These are phyloP conservation scores for Lithophane ornitopus DNA, from an alignment of 2,888 invertebrate genomes.

Conservation along the genomic window DNA sequence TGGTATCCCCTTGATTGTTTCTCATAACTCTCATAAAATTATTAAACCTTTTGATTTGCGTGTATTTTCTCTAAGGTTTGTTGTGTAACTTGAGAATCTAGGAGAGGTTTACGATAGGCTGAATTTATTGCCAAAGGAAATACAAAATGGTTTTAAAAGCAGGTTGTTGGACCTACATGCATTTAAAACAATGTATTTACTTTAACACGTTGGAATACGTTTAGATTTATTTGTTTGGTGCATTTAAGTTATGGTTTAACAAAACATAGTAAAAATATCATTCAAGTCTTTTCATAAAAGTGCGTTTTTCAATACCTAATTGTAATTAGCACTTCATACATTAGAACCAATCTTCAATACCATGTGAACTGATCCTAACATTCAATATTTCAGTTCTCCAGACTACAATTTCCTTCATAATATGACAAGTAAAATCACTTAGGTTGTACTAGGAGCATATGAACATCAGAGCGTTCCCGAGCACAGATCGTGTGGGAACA, in stretches of 20 bases:
- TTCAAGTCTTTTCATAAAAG: background rate
- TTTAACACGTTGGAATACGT: background rate
- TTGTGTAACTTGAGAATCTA: slow-evolving; percentile 1
- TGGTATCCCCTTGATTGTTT: slow-evolving; percentile 34
- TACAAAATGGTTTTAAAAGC: background rate
- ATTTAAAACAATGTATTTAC: background rate
- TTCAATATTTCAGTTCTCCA: background rate
- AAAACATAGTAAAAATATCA: background rate
- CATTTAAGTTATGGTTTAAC: background rate
- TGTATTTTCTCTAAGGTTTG: slow-evolving; percentile 3
- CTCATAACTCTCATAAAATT: slow-evolving; percentile 42
- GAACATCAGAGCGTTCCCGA: slow-evolving; percentile 9
- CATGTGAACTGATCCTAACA: background rate
- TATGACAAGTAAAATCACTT: background rate
- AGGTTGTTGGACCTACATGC: background rate
- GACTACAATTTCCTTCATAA: background rate
- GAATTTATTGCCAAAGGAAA: background rate
- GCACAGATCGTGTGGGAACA: slow-evolving; percentile 39
- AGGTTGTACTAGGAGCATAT: background rate
- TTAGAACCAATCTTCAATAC: background rate
- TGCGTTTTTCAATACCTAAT: background rate
- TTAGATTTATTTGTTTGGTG: background rate
- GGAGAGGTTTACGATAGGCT: background rate
- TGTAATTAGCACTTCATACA: background rate
- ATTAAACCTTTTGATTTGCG: slow-evolving; percentile 8